phyloP scores from a whole-genome alignment of 2,113 vertebrate species.

The Henicopernis longicauda region DNA sequence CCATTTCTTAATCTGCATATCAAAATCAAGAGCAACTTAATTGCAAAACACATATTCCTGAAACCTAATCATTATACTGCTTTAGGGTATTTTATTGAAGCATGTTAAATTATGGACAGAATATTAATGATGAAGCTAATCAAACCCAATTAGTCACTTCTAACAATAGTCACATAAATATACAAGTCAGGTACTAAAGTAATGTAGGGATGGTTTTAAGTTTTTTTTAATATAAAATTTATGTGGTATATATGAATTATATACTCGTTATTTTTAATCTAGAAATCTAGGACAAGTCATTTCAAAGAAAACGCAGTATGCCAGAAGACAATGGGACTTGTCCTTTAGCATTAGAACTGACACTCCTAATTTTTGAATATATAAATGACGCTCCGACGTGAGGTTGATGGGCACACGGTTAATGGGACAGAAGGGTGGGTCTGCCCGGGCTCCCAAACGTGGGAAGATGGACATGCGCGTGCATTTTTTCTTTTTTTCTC shows the following conservation, averaged over 20 bases:
- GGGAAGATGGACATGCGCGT: not conserved
- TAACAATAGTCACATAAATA: constrained; percentile 90
- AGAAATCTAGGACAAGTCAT: constrained; percentile 59
- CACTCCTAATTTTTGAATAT: not conserved
- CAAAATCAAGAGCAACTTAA: constrained; percentile 88
- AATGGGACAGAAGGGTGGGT: not conserved
- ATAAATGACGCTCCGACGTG: accelerated
- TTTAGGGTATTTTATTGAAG: constrained; percentile 90
- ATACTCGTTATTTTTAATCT: constrained; percentile 63
- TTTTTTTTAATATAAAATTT: constrained; percentile 69
- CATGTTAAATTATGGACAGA: constrained; percentile 88
- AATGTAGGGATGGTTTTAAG: constrained; percentile 71
- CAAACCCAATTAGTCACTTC: constrained; percentile 88
- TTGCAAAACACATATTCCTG: constrained; percentile 90
- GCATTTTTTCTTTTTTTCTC: not conserved
- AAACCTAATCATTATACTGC: constrained; percentile 88
- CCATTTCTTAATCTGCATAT: constrained; percentile 88
- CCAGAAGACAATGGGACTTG: constrained; percentile 42
- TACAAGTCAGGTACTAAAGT: constrained; percentile 82
- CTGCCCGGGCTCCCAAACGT: not conserved
- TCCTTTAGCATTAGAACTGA: constrained; percentile 31
- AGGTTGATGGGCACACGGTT: not conserved
- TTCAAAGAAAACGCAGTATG: constrained; percentile 47
- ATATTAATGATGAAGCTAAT: constrained; percentile 88
- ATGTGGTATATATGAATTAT: constrained; percentile 71